phyloP scores from a whole-genome alignment of 2,888 invertebrate species.

The Petrophora chlorosata region DNA sequence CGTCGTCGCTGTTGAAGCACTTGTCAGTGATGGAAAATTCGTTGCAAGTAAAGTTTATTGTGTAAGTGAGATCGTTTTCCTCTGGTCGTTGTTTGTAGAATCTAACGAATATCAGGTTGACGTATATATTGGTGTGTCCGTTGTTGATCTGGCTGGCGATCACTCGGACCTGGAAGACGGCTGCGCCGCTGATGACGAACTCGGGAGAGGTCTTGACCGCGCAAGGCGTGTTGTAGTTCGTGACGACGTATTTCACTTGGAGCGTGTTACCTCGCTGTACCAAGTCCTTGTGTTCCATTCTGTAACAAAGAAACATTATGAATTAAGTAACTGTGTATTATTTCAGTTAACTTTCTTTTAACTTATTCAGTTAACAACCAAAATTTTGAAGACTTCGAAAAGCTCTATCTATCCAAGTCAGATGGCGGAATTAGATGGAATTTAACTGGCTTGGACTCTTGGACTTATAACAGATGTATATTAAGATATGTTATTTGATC shows the following conservation, averaged over 20 bases:
- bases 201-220: conserved; percentile 43
- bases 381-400: too few species aligned
- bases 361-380: neutral
- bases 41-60: conserved; percentile 43
- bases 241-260: conserved; percentile 40
- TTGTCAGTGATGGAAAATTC: conserved; percentile 44
- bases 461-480: too few species aligned
- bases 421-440: too few species aligned
- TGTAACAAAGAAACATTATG: conserved; percentile 21
- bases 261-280: conserved; percentile 48
- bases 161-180: conserved; percentile 46
- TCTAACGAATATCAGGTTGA: conserved; percentile 48
- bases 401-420: too few species aligned
- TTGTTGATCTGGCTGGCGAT: conserved; percentile 47
- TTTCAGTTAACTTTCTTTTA: neutral
- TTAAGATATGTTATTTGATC: too few species aligned
- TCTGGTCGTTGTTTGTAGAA: conserved; percentile 43
- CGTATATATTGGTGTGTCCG: conserved; percentile 45
- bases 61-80: conserved; percentile 48
- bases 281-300: conserved; percentile 47
- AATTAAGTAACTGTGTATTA: too few species aligned
- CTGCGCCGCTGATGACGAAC: conserved; percentile 45
- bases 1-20: conserved; percentile 50
- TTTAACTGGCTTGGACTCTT: too few species aligned
- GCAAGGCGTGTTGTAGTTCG: conserved; percentile 47